Evolutionary conservation across 2,888 invertebrate genomes (phyloP).

Genomic region (Eurois occulta): DNA sequence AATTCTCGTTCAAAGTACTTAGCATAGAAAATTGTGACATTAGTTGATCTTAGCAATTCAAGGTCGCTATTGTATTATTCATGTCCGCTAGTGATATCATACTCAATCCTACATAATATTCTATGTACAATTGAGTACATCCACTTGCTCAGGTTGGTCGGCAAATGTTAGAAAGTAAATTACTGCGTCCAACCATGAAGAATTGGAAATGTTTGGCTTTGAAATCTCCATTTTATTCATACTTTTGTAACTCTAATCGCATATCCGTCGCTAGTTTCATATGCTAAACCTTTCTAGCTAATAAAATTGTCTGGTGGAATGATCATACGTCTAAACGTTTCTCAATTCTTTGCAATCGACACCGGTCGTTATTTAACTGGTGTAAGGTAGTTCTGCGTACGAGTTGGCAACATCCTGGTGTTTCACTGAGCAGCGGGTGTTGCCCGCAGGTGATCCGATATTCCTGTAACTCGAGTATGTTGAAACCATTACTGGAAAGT

Average conservation of each 20-base stretch:
- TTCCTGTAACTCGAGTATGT: constrained; percentile 82
- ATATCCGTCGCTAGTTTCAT: constrained; percentile 23
- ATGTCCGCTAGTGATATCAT: constrained; percentile 78
- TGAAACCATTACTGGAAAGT: constrained; percentile 85
- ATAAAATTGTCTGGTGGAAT: constrained; percentile 40
- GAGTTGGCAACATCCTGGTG: constrained; percentile 76
- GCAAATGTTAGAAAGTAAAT: constrained; percentile 59
- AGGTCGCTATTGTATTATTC: constrained; percentile 78
- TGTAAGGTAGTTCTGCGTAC: constrained; percentile 72
- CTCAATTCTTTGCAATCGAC: constrained; percentile 52
- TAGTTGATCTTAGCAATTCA: constrained; percentile 73
- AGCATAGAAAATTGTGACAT: constrained; percentile 71
- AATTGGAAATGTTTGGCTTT: constrained; percentile 43
- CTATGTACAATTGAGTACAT: constrained; percentile 48
- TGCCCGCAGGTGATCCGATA: constrained; percentile 77
- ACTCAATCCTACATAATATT: constrained; percentile 67
- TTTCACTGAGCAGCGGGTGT: constrained; percentile 69
- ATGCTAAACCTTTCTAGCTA: constrained; percentile 22
- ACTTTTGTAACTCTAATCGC: constrained; percentile 41
- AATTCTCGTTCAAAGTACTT: constrained; percentile 44
- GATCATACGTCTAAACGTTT: constrained; percentile 37
- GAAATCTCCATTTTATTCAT: constrained; percentile 46
- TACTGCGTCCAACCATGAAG: constrained; percentile 40
- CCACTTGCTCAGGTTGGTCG: constrained; percentile 38
- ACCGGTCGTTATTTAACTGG: constrained; percentile 54